Evolutionary conservation across 2,888 invertebrate species (phyloP).

Genomic region (Abscondita cerata): DNA sequence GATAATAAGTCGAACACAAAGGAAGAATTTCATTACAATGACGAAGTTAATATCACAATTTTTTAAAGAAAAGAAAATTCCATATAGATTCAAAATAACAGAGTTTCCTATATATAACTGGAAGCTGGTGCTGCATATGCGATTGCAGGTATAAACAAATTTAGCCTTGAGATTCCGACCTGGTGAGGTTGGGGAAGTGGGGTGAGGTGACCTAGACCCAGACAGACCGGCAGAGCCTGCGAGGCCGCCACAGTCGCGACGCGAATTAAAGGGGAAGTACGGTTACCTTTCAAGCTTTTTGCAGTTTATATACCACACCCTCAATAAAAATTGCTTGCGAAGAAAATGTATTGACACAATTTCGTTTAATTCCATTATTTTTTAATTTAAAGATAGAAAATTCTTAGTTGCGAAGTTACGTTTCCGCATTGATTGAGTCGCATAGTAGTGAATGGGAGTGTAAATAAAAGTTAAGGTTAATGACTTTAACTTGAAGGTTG

Average conservation of each 20-base stretch:
- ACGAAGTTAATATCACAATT: too few species aligned
- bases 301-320: constrained; percentile 32
- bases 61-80: too few species aligned
- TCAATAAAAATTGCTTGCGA: constrained; percentile 8
- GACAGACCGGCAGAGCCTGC: constrained; percentile 53
- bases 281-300: constrained; percentile 33
- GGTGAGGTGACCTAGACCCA: constrained; percentile 57
- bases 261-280: constrained; percentile 55
- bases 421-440: too few species aligned
- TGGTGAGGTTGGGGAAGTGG: constrained; percentile 47
- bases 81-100: not conserved
- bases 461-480: too few species aligned
- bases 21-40: too few species aligned
- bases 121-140: constrained; percentile 22
- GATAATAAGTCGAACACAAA: too few species aligned
- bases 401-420: too few species aligned
- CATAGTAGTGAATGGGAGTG: too few species aligned
- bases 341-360: too few species aligned
- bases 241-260: constrained; percentile 52
- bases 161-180: constrained; percentile 56
- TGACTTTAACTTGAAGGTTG: too few species aligned
- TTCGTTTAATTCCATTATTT: too few species aligned
- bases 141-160: constrained; percentile 54
- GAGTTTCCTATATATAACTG: constrained; percentile 18
- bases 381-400: too few species aligned